phyloP scores from a whole-genome alignment of 2,797 vertebrate genomes.

The Xenentodon cancila region DNA sequence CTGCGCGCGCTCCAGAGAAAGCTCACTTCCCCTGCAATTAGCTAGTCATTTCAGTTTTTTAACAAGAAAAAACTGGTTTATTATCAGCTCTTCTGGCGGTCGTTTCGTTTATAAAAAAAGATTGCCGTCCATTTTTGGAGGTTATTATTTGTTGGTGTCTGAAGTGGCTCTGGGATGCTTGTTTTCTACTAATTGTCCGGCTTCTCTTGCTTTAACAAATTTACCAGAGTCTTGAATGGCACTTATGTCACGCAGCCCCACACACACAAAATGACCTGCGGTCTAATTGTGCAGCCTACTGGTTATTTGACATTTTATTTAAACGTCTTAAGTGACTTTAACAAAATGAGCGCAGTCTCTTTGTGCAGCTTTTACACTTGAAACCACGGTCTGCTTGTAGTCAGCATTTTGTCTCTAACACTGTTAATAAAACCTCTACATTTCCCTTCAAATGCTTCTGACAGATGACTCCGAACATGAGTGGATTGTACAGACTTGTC shows the following conservation, averaged over 20 bases:
- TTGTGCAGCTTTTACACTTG: constrained; percentile 9
- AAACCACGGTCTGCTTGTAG: neutral
- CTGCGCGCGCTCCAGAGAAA: constrained; percentile 91
- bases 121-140: constrained; percentile 62
- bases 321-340: constrained; percentile 27
- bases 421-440: neutral
- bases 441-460: constrained; percentile 21
- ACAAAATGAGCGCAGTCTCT: constrained; percentile 11
- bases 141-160: constrained; percentile 79
- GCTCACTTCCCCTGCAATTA: constrained; percentile 95
- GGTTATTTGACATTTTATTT: constrained; percentile 46
- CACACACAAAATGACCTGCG: constrained; percentile 56
- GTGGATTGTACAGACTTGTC: constrained; percentile 90
- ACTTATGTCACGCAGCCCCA: constrained; percentile 56
- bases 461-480: constrained; percentile 90
- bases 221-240: constrained; percentile 66
- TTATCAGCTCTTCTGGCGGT: constrained; percentile 88
- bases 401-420: constrained; percentile 2
- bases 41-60: constrained; percentile 89
- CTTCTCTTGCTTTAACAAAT: constrained; percentile 80
- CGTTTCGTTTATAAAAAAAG: constrained; percentile 58
- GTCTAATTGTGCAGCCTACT: constrained; percentile 52
- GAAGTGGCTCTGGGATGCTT: constrained; percentile 80
- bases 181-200: constrained; percentile 80
- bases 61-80: constrained; percentile 88